These are phyloP conservation scores for Agapornis canus DNA, from an alignment of 2,797 vertebrate species.

Conservation along the genomic window DNA sequence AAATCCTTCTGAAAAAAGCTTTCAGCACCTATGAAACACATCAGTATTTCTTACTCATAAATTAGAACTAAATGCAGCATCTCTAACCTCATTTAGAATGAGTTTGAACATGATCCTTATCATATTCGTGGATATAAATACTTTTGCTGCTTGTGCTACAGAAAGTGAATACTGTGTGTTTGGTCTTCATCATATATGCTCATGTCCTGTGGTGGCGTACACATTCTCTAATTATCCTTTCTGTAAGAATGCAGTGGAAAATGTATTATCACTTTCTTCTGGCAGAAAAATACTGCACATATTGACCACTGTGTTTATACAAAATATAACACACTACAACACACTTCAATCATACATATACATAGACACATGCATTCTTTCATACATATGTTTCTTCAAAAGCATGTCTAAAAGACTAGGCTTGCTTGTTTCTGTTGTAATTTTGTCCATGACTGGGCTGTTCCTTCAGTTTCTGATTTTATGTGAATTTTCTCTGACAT, in stretches of 20 bases:
- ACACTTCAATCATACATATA: not conserved
- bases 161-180: not conserved
- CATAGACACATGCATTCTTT: not conserved
- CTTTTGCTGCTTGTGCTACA: not conserved
- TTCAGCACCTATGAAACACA: not conserved
- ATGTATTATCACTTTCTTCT: not conserved
- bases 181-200: not conserved
- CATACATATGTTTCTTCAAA: not conserved
- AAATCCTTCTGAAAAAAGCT: not conserved
- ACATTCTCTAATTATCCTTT: not conserved
- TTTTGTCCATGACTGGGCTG: not conserved
- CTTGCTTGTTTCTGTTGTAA: not conserved
- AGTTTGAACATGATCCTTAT: not conserved
- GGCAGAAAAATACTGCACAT: not conserved
- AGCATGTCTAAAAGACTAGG: not conserved
- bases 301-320: not conserved
- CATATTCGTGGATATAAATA: not conserved
- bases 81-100: not conserved
- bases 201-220: too few relatives aligned
- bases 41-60: not conserved
- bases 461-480: not conserved
- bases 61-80: not conserved
- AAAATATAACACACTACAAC: not conserved
- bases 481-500: not conserved
- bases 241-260: not conserved